phyloP scores from a whole-genome alignment of 2,888 invertebrate genomes.

The Diarsia dahlii region DNA sequence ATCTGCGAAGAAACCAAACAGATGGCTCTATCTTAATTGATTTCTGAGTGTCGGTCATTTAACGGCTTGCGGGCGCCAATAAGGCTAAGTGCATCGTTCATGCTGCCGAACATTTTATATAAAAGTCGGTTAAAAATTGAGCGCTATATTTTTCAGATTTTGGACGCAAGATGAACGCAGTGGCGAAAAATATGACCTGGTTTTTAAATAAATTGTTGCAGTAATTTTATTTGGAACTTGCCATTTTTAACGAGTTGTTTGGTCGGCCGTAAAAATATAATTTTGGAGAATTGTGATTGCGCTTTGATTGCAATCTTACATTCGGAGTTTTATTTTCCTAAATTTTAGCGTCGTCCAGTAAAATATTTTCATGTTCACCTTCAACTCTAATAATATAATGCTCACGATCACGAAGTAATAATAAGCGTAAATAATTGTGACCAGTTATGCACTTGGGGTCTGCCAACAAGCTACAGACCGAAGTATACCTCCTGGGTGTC shows the following conservation, averaged over 20 bases:
- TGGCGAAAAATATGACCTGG: slow-evolving; percentile 19
- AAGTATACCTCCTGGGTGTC: too few species aligned
- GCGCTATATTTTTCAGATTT: slow-evolving; percentile 19
- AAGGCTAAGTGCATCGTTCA: slow-evolving; percentile 54
- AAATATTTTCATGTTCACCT: background rate
- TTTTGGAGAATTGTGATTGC: background rate
- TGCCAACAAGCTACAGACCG: too few species aligned
- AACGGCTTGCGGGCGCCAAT: slow-evolving; percentile 46
- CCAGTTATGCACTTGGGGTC: too few species aligned
- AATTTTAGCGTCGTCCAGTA: background rate
- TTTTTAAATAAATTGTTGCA: slow-evolving; percentile 29
- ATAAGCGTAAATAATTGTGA: background rate
- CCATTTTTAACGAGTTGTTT: slow-evolving; percentile 2
- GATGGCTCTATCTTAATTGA: slow-evolving; percentile 57
- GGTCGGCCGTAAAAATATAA: slow-evolving; percentile 3
- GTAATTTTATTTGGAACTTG: slow-evolving; percentile 17
- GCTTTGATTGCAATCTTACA: background rate
- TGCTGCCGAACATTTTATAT: slow-evolving; percentile 35
- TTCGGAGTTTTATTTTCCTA: background rate
- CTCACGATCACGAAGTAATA: background rate
- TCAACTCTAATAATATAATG: too few species aligned
- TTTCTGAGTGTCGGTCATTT: slow-evolving; percentile 56
- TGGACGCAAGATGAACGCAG: background rate
- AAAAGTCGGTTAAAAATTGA: slow-evolving; percentile 28
- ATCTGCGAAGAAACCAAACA: slow-evolving; percentile 20